Evolutionary conservation across 2,113 vertebrate species (phyloP), one percentile per base, ranked within the genome.

Genomic region (Baryphthengus martii): DNA sequence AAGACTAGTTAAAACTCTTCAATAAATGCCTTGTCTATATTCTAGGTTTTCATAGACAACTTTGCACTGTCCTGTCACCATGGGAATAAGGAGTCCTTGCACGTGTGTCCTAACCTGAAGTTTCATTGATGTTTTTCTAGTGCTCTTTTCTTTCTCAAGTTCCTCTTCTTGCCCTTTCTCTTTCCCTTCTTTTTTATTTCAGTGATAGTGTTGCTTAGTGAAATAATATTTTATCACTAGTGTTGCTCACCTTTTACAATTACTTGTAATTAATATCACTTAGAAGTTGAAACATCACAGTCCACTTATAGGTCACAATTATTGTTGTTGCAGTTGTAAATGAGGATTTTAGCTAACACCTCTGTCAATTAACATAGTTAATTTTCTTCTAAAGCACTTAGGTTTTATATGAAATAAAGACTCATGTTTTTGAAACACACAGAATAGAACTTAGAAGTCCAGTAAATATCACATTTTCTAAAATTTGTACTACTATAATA

Each of bases 281-380:
- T 50, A 93, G 85, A 90, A 88, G 75, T 80, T 93, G 88, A 96
- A 92, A 91, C 74, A 95, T 80, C 70, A 67, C 53, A 89, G 76
- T 96, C 58, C 82, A 95, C 91, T 96, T 96, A 59, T 56, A 87
- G 93, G 73, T 62, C 77, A 89, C 94, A 96, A 94, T 77, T 94
- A 75, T 47, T 88, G 29, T 71, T 63, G 67, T 13, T 80, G 50
- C 17, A 44, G 25, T 31, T 94, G 61, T 91, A 70, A 89, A 90
- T 44, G 21, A 88, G 24, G 18, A 23, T 62, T 97, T 93, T 86
- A 94, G 70, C 89, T 78, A 70, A 71, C 44, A 84, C 24, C 24
- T 66, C 65, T 83, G 53, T 53, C 78, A 93, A 85, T 95, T 96
- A 95, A 44, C 73, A 62, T 78, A 33, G 66, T 81, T 70, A 13